These are phyloP conservation scores for Cyanistes caeruleus DNA, from an alignment of 2,113 vertebrate species.

Conservation along the genomic window DNA sequence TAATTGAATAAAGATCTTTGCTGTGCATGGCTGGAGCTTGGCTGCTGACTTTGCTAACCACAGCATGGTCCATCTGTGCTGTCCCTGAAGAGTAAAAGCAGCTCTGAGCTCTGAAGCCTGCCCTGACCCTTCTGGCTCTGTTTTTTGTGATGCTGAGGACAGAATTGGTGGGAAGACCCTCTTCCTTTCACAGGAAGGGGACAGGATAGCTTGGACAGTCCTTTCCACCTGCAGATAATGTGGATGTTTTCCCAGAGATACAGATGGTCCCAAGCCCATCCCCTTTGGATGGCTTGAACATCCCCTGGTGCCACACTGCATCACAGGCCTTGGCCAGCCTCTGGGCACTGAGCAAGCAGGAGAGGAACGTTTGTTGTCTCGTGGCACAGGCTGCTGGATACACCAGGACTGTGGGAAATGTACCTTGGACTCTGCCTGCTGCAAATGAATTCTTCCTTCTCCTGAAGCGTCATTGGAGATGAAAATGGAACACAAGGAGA, in stretches of 20 bases:
- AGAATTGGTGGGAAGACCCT: neutral
- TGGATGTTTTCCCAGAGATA: neutral
- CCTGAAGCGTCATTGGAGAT: neutral
- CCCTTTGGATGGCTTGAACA: neutral
- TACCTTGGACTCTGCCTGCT: neutral
- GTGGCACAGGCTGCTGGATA: neutral
- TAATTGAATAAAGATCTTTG: neutral
- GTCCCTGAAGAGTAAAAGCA: neutral
- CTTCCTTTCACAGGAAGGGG: neutral
- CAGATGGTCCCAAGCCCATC: neutral
- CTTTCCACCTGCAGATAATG: neutral
- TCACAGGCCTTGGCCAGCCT: neutral
- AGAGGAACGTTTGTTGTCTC: neutral
- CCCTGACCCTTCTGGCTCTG: neutral
- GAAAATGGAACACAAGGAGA: neutral
- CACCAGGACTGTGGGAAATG: neutral
- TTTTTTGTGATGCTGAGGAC: neutral
- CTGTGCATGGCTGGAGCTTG: neutral
- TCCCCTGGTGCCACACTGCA: neutral
- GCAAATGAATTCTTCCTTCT: neutral
- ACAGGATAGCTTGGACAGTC: neutral
- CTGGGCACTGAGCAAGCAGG: neutral
- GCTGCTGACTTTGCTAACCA: neutral
- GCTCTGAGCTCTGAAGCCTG: neutral
- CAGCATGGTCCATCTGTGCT: neutral